Evolutionary conservation across 2,888 invertebrate genomes (phyloP).

Genomic region (Hypolimnas misippus): DNA sequence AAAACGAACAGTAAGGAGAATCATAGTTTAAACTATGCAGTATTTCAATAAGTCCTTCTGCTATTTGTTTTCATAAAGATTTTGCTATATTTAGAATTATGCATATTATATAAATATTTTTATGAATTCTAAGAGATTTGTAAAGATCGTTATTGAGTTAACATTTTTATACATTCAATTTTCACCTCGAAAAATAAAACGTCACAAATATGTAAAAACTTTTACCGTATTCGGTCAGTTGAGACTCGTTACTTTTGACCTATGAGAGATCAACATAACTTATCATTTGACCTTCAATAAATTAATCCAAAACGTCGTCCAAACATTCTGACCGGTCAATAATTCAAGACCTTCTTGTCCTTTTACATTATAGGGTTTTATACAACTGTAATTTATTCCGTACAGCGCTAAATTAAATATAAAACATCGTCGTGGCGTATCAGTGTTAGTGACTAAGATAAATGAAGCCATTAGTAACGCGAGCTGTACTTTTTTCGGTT

Average conservation of each 20-base stretch:
- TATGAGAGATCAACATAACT: conserved; percentile 60
- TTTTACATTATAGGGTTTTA: conserved; percentile 75
- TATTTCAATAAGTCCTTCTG: conserved; percentile 26
- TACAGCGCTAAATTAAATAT: conserved; percentile 82
- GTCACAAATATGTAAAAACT: conserved; percentile 44
- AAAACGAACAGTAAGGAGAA: conserved; percentile 63
- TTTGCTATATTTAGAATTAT: too few species aligned
- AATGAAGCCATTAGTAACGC: conserved; percentile 84
- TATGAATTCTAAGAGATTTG: background rate
- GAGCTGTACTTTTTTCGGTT: conserved; percentile 83
- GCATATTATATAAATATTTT: too few species aligned
- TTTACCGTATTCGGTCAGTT: conserved; percentile 52
- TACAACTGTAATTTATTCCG: conserved; percentile 81
- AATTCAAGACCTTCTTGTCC: conserved; percentile 71
- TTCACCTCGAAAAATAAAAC: conserved; percentile 4
- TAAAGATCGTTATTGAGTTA: background rate
- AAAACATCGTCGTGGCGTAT: conserved; percentile 83
- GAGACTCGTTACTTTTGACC: conserved; percentile 63
- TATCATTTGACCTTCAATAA: conserved; percentile 77
- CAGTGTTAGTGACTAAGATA: conserved; percentile 84
- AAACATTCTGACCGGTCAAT: conserved; percentile 73
- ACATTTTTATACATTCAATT: background rate
- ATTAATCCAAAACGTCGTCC: conserved; percentile 77
- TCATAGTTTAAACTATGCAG: conserved; percentile 44
- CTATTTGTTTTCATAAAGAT: conserved; percentile 17